Evolutionary conservation across 2,888 invertebrate species (phyloP), one percentile per base, ranked within the genome.

Genomic region (Bellardia bayeri): DNA sequence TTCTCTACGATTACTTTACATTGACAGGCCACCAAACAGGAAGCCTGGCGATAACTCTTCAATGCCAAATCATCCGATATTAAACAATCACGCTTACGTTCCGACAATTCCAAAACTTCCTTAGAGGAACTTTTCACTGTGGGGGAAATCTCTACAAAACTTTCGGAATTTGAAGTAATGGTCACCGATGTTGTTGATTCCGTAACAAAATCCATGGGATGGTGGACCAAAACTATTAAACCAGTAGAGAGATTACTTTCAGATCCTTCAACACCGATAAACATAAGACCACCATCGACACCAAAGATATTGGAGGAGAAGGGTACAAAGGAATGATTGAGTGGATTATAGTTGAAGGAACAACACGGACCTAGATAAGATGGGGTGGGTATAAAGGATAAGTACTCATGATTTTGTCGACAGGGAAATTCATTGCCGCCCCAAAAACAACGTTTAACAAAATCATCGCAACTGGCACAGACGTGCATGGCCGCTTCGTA

Each of bases 261-360:
- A 0, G 93, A 92, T 2, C 93, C 93, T 76, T 94, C 93, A 2
- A 90, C 89, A 5, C 94, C 94, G 30, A 93, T 90, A 37, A 94
- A 90, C 4, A 90, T 92, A 7, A 94, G 84, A 0, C 93, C 94
- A 0, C 93, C 93, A 51, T 92, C 91, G 84, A 93, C 90, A 76
- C 94, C 94, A 68, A 93, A 94, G 23, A 92, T 91, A 68, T 93
- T 94, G 7, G 93, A 88, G 0, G 93, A 91, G 76, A 93, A 93
- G 16, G 93, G 93, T 5, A 92, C 90, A 78, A 91, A 93, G 4
- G 92, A 92, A 11, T 89, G 82, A 88, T 94, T 93, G 23, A 91
- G 91, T 0, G 93, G 93, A 90, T 93, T 92, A 69, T 93, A 94
- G 86, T 94, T 94, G 49, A 94, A 94, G 4, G 94, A 93, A 85